These are phyloP conservation scores for Tetrax tetrax DNA, from an alignment of 2,113 vertebrate genomes.

Conservation along the genomic window DNA sequence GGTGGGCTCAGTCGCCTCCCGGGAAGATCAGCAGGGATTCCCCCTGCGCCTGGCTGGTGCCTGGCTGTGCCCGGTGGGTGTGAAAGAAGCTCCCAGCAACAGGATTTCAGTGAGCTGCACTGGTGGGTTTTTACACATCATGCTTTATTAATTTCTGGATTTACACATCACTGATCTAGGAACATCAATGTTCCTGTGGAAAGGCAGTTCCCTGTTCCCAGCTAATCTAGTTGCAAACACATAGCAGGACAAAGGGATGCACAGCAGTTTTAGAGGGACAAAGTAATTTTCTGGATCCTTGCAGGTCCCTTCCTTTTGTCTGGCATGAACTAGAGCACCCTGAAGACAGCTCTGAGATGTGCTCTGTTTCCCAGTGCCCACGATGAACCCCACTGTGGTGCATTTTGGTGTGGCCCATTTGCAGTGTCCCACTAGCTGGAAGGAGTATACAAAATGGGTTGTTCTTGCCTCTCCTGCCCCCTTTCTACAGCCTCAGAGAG, in stretches of 20 bases:
- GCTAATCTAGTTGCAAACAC: not conserved
- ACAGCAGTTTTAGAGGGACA: not conserved
- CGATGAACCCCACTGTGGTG: not conserved
- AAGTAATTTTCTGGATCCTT: not conserved
- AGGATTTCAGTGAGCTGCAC: not conserved
- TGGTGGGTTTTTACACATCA: not conserved
- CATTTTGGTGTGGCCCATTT: not conserved
- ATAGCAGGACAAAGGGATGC: not conserved
- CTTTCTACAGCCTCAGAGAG: not conserved
- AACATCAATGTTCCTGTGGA: not conserved
- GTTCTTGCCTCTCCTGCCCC: not conserved
- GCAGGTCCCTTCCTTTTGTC: not conserved
- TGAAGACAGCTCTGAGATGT: not conserved
- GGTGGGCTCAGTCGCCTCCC: not conserved
- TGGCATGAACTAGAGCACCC: not conserved
- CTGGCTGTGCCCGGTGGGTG: not conserved
- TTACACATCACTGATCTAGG: accelerated
- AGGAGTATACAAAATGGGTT: not conserved
- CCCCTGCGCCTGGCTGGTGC: not conserved
- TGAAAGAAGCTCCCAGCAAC: not conserved
- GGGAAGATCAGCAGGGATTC: not conserved
- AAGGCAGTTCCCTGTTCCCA: not conserved
- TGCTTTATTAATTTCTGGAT: not conserved
- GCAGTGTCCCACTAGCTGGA: not conserved
- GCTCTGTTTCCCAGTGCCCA: not conserved